A percentile compares a stretch with the other conserved stretches of the same genome.
Evolutionary conservation across 2,888 invertebrate species (phyloP).

Genomic region (Pyralis farinalis): DNA sequence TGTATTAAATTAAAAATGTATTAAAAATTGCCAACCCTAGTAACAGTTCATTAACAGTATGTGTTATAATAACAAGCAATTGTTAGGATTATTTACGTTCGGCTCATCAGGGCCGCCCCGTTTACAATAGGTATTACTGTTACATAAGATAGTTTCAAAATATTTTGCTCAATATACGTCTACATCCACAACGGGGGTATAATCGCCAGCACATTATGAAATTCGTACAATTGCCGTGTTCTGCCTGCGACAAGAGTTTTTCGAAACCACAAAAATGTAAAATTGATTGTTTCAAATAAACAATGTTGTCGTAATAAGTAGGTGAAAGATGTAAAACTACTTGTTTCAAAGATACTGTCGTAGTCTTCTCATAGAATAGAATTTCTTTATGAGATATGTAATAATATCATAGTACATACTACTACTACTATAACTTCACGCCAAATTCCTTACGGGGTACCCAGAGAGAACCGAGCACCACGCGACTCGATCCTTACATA

Average conservation of each 20-base stretch:
- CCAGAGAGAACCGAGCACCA: too few relatives aligned
- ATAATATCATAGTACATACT: too few relatives aligned
- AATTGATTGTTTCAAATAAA: background rate
- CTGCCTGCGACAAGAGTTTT: conserved; percentile 22
- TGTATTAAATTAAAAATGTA: too few relatives aligned
- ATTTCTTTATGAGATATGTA: too few relatives aligned
- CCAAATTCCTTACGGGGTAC: too few relatives aligned
- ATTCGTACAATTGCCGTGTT: conserved; percentile 36
- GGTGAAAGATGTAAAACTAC: too few relatives aligned
- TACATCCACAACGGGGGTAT: conserved; percentile 29
- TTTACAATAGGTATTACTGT: conserved; percentile 33
- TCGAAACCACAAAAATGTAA: conserved; percentile 1
- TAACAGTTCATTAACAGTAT: background rate
- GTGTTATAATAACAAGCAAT: background rate
- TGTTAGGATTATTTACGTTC: conserved; percentile 5
- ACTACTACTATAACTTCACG: too few relatives aligned
- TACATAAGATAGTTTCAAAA: conserved; percentile 58
- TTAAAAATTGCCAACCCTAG: too few relatives aligned
- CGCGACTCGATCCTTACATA: too few relatives aligned
- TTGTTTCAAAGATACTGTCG: too few relatives aligned
- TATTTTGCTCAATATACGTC: conserved; percentile 51
- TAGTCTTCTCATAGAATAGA: too few relatives aligned
- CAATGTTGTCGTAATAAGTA: background rate
- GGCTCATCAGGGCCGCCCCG: conserved; percentile 31
- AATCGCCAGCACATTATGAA: conserved; percentile 47